phyloP scores from a whole-genome alignment of 2,797 vertebrate genomes.

The Eupleurogrammus muticus region DNA sequence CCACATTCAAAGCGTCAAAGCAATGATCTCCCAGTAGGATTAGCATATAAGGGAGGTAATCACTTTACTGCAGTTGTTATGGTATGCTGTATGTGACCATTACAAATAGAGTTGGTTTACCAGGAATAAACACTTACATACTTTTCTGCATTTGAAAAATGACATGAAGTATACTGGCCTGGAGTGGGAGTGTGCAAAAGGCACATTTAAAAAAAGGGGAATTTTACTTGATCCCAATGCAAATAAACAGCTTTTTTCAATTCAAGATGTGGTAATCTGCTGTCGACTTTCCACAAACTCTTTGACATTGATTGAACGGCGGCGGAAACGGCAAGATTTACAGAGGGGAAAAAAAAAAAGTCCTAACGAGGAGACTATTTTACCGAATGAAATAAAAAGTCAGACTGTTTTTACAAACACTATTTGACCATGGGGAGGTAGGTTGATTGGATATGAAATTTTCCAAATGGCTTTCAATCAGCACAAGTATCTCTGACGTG shows the following conservation, averaged over 20 bases:
- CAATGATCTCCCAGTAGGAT: too few species aligned
- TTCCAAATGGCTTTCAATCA: conserved; percentile 31
- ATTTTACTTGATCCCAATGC: neutral
- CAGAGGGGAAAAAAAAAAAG: neutral
- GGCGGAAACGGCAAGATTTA: neutral
- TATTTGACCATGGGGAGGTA: conserved; percentile 17
- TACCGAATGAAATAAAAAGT: conserved; percentile 6
- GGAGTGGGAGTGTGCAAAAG: neutral
- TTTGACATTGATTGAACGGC: neutral
- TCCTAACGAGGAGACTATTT: neutral
- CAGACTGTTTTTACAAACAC: conserved; percentile 15
- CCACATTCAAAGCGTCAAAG: too few species aligned
- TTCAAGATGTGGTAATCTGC: neutral
- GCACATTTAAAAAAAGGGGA: neutral
- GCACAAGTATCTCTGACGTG: conserved; percentile 22
- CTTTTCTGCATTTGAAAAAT: neutral
- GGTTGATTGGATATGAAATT: conserved; percentile 19
- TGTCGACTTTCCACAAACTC: neutral
- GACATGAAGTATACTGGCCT: neutral
- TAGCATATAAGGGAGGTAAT: too few species aligned
- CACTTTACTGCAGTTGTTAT: too few species aligned
- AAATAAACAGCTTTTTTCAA: conserved; percentile 2
- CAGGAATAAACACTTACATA: neutral
- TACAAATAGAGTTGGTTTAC: neutral
- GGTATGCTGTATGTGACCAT: neutral